Conservation (phyloP, 2,888 invertebrate genomes). For the Apodemia mormo region DNA sequence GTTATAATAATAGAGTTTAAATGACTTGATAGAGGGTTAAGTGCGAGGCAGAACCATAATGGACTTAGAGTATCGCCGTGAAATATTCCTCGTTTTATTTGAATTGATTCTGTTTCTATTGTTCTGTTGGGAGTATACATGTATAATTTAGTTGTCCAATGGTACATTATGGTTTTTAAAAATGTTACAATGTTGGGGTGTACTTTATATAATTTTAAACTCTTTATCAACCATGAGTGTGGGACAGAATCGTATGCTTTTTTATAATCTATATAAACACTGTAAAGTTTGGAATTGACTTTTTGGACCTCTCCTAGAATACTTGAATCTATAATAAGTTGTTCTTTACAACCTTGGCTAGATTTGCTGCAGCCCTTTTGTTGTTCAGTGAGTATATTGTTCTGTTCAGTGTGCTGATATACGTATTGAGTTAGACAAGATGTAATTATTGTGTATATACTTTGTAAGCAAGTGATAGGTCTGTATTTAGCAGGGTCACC, state of each 20-base stretch:
- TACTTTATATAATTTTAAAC: not conserved
- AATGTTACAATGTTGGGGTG: slow-evolving; percentile 19
- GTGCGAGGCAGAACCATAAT: slow-evolving; percentile 33
- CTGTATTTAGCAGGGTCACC: not conserved
- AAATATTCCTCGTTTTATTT: slow-evolving; percentile 34
- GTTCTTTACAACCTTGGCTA: slow-evolving; percentile 6
- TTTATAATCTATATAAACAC: too few relatives aligned
- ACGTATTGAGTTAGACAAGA: not conserved
- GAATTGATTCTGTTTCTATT: slow-evolving; percentile 27
- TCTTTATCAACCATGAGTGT: too few relatives aligned
- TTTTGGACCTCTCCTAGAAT: too few relatives aligned
- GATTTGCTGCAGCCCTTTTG: not conserved
- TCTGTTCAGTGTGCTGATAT: too few relatives aligned
- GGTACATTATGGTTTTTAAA: slow-evolving; percentile 20
- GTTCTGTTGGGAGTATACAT: not conserved
- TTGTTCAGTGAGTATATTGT: not conserved
- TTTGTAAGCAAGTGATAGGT: slow-evolving; percentile 13
- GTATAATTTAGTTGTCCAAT: slow-evolving; percentile 8
- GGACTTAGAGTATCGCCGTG: slow-evolving; percentile 27
- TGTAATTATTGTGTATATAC: slow-evolving; percentile 12
- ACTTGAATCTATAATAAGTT: slow-evolving; percentile 15
- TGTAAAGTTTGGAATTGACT: too few relatives aligned
- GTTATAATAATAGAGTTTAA: slow-evolving; percentile 20
- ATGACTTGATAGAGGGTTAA: slow-evolving; percentile 31
- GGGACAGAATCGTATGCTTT: too few relatives aligned